Conservation (phyloP, 1,140 invertebrate species). For the Pogonomyrmex californicus region DNA sequence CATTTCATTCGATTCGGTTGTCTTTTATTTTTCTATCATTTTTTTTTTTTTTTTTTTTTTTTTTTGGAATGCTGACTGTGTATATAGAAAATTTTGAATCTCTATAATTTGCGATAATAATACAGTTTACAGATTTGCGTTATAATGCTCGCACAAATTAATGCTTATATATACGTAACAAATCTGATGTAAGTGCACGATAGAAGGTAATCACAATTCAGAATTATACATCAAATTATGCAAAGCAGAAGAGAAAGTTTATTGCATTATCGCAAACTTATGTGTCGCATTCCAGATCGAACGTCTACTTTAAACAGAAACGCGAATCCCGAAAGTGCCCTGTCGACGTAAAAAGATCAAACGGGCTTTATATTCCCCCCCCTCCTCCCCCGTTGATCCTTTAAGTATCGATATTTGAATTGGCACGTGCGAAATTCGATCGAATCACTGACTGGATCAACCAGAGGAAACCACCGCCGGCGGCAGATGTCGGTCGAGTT, state of each 20-base stretch:
- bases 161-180: not conserved
- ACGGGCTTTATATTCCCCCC: not conserved
- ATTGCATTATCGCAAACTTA: not conserved
- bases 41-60: not conserved
- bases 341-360: conserved; percentile 45
- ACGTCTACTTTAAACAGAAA: conserved; percentile 2
- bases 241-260: not conserved
- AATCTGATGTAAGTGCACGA: not conserved
- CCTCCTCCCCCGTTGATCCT: conserved; percentile 11
- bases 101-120: not conserved
- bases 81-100: not conserved
- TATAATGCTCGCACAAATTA: not conserved
- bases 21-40: not conserved
- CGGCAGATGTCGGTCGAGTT: conserved; percentile 81
- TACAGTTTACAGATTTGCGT: not conserved
- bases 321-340: conserved; percentile 20
- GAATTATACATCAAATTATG: not conserved
- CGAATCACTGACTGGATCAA: conserved; percentile 83
- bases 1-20: conserved; percentile 19
- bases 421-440: conserved; percentile 76
- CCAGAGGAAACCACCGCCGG: conserved; percentile 74
- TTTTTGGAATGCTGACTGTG: not conserved
- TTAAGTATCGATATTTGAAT: conserved; percentile 34
- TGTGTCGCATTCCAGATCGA: not conserved
- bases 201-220: not conserved